phyloP scores from a whole-genome alignment of 2,888 invertebrate species.

The Idaea aversata region DNA sequence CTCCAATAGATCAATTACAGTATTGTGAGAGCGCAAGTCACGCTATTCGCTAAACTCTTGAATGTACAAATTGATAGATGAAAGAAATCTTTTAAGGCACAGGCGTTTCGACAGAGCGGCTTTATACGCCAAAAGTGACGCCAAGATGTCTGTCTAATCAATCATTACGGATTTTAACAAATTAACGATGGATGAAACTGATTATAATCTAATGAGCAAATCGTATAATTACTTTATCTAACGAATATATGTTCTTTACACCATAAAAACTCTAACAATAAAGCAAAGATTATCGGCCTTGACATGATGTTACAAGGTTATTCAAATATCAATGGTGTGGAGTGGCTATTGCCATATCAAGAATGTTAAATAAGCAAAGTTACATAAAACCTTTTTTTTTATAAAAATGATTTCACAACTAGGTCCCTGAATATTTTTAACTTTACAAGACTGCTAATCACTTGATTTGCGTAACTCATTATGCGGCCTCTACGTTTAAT shows the following conservation, averaged over 20 bases:
- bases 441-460: constrained; percentile 7
- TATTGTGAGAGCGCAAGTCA: constrained; percentile 28
- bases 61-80: constrained; percentile 13
- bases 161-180: background rate
- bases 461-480: background rate
- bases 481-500: background rate
- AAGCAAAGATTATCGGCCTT: constrained; percentile 49
- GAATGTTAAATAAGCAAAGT: constrained; percentile 33
- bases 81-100: constrained; percentile 13
- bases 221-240: background rate
- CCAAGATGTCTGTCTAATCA: background rate
- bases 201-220: constrained; percentile 16
- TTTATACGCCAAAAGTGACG: background rate
- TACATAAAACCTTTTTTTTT: constrained; percentile 28
- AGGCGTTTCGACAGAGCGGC: background rate
- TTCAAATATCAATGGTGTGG: constrained; percentile 29
- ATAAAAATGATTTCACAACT: constrained; percentile 19
- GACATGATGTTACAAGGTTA: constrained; percentile 54
- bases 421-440: constrained; percentile 15
- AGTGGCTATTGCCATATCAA: constrained; percentile 34
- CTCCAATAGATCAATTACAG: constrained; percentile 38
- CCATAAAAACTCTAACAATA: constrained; percentile 29
- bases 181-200: constrained; percentile 17
- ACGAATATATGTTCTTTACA: constrained; percentile 22
- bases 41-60: constrained; percentile 27